Evolutionary conservation across 2,113 vertebrate genomes (phyloP).

Genomic region (Tiliqua scincoides): DNA sequence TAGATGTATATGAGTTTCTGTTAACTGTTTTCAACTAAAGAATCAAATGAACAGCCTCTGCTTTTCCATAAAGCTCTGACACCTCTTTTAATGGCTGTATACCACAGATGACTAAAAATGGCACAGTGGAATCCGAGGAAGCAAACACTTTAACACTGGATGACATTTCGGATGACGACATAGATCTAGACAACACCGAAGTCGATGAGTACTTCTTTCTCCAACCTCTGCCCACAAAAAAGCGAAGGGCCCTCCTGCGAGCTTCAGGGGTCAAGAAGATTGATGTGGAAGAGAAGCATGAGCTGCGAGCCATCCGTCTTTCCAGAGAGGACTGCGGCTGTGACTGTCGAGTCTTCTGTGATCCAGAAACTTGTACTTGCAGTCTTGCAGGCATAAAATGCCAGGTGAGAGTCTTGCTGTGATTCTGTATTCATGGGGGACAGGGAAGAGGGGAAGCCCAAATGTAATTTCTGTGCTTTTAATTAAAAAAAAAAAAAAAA

Average conservation of each 20-base stretch:
- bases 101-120: slow-evolving; percentile 94
- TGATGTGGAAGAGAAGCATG: slow-evolving; percentile 96
- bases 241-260: slow-evolving; percentile 89
- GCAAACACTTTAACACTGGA: slow-evolving; percentile 92
- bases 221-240: slow-evolving; percentile 96
- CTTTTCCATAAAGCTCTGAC: not conserved
- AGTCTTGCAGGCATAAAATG: slow-evolving; percentile 98
- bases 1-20: not conserved
- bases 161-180: slow-evolving; percentile 97
- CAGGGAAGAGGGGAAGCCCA: not conserved
- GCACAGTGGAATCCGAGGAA: slow-evolving; percentile 94
- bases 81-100: slow-evolving; percentile 34
- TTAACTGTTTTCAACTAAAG: not conserved
- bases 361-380: slow-evolving; percentile 97
- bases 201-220: slow-evolving; percentile 99
- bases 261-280: slow-evolving; percentile 97
- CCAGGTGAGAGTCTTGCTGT: slow-evolving; percentile 81
- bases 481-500: no score
- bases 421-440: not conserved
- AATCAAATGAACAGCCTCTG: not conserved
- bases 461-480: not conserved
- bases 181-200: slow-evolving; percentile 97
- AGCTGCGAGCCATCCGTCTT: slow-evolving; percentile 92
- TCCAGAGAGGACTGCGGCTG: slow-evolving; percentile 98
- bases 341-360: slow-evolving; percentile 95